Evolutionary conservation across 1,140 invertebrate genomes (phyloP), one percentile per base, ranked within the genome.

Genomic region (Diachasmimorpha longicaudata): DNA sequence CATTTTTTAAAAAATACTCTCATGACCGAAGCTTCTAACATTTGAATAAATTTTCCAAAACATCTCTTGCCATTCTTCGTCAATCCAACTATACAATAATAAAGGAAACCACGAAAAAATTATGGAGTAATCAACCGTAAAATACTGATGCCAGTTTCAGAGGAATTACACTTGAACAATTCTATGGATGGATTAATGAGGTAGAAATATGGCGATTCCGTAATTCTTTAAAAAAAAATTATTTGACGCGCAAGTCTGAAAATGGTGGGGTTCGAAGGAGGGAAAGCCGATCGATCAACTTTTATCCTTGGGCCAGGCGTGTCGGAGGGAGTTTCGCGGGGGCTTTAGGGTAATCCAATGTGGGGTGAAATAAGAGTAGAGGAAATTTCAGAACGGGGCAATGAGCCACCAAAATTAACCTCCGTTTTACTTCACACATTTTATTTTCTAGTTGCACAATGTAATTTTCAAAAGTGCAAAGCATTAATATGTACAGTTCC

Each of bases 251-350:
- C 74, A 72, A 75, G 73, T 75, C 74, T 71, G 19, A 21, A 42
- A 37, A 16, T 48, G 71, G 42, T 70, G 46, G 46, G 63, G 55
- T 69, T 70, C 52, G 72, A 67, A 63, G 52, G 70, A 75, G 77
- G 70, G 68, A 70, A 70, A 76, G 55, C 58, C 77, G 77, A 78
- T 78, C 77, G 77, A 78, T 78, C 77, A 78, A 74, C 66, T 78
- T 76, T 75, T 74, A 78, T 76, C 77, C 74, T 74, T 78, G 71
- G 58, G 21, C 77, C 52, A 37, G 69, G 42, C 31, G 31, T 31
- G 77, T 39, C 25, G 39, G n/a, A 63, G 23, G 58, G 58, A 23
- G 19, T 31, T 63, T 63, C 31, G n/a, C 11, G 23, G 37, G 39
- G 69, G 48, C 14, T 72, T 63, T 63, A 68, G 68, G 73, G 36